These are phyloP conservation scores for Hycleus cichorii DNA, from an alignment of 1,140 invertebrate species.

Conservation along the genomic window DNA sequence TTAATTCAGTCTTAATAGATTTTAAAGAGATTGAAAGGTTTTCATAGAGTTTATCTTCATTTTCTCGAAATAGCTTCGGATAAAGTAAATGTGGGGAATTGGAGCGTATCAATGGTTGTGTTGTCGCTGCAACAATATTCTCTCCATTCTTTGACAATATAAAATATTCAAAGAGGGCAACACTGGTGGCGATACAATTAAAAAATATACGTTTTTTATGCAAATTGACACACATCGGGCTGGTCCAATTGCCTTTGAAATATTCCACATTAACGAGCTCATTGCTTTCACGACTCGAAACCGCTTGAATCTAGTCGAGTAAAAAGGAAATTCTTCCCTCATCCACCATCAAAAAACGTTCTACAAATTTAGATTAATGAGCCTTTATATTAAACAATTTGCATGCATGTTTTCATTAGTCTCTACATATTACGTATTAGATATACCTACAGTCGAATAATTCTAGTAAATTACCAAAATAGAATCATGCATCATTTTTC, in stretches of 20 bases:
- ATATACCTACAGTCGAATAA: too few species aligned
- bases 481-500: too few species aligned
- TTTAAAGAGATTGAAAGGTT: too few species aligned
- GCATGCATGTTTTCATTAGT: constrained; percentile 1
- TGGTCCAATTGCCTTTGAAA: constrained; percentile 16
- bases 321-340: constrained; percentile 5
- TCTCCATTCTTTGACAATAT: constrained; percentile 1
- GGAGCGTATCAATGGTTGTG: too few species aligned
- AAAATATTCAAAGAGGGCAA: constrained; percentile 11
- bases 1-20: too few species aligned
- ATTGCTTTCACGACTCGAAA: constrained; percentile 6
- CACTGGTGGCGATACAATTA: constrained; percentile 13
- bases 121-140: too few species aligned
- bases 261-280: constrained; percentile 14
- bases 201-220: constrained; percentile 16
- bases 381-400: constrained; percentile 11
- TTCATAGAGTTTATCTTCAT: too few species aligned
- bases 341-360: not conserved
- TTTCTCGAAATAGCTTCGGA: too few species aligned
- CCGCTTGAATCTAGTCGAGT: constrained; percentile 9
- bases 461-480: too few species aligned
- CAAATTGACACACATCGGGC: constrained; percentile 12
- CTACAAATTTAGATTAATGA: constrained; percentile 10
- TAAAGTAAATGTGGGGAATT: too few species aligned
- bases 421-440: too few species aligned